Base-by-base conservation (phyloP, 1,140 invertebrate genomes). In the Cyphomyrmex costatus region DNA sequence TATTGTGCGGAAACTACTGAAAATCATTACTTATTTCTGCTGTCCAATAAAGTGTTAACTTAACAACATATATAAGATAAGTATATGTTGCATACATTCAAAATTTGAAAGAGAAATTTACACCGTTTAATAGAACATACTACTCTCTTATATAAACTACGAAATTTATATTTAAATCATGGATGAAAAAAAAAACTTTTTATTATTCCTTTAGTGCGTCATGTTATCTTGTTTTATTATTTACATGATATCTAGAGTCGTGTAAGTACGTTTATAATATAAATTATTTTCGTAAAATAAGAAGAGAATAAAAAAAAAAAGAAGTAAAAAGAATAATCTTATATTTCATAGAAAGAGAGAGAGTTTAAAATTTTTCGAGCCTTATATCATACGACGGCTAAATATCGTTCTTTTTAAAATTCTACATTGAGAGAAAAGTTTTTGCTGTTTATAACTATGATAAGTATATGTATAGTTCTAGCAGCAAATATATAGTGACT, bases 51-150 rank as follows among this genome's bases (percentile, higher is more conserved):
- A 77, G 1, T 42, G 19, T 36, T 53, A 36, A 60, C 1, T 12
- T 63, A 77, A 0, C 16, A 27, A 24, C 56, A 27, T 46, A 1
- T 66, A 66, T 4, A 46, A 77, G 58, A 63, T 77, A 77, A 77
- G 2, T n/a, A 36, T 42, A 19, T 51, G 27, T 1, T 42, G 10
- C 36, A 42, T 42, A 42, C 8, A 73, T 56, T 73, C 12, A 4
- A 73, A 73, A 33, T 73, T 5, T 53, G 3, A 51, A 51, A 56
- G 2, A 53, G 49, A 73, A 30, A n/a, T 73, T 51, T 30, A 36
- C 36, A 36, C 10, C 36, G 36, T 42, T 42, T 42, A 10, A 46
- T 33, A 49, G 2, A 27, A 1, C 6, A 10, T 21, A 76, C 24
- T n/a, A n/a, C n/a, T n/a, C n/a, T n/a, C n/a, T 76, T 27, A 46